Evolutionary conservation across 2,113 vertebrate species (phyloP).

Genomic region (Chaenogobius annularis): DNA sequence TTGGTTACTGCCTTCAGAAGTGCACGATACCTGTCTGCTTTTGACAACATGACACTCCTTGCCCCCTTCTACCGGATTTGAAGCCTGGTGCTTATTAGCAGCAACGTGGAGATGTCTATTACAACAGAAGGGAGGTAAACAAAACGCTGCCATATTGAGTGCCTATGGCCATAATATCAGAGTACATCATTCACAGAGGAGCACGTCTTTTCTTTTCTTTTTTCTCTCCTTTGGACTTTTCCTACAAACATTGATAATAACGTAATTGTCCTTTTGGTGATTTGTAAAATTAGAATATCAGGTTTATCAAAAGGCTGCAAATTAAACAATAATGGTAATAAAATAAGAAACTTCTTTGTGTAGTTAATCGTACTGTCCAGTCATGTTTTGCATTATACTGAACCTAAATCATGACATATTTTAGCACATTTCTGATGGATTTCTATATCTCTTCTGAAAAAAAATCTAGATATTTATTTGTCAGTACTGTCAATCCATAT

Average conservation of each 20-base stretch:
- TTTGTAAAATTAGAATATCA: background rate
- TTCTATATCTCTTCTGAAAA: too few relatives aligned
- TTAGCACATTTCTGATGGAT: too few relatives aligned
- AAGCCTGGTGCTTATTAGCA: constrained; percentile 50
- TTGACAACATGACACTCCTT: constrained; percentile 18
- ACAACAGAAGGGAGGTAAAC: background rate
- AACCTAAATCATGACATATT: too few relatives aligned
- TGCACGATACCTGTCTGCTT: constrained; percentile 28
- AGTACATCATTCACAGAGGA: constrained; percentile 26
- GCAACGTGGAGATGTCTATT: constrained; percentile 52
- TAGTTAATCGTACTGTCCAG: too few relatives aligned
- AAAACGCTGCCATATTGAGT: background rate
- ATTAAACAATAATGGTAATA: too few relatives aligned
- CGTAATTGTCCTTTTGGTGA: background rate
- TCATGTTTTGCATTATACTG: too few relatives aligned
- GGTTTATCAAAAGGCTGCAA: too few relatives aligned
- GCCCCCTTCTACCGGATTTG: constrained; percentile 30
- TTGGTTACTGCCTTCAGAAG: constrained; percentile 36
- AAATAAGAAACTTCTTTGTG: too few relatives aligned
- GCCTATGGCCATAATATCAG: background rate
- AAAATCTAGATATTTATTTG: too few relatives aligned
- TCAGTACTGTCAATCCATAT: too few relatives aligned
- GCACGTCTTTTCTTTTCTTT: constrained; percentile 28
- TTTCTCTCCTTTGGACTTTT: background rate
- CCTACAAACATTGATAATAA: background rate